Conservation (phyloP, 2,113 vertebrate species). For the Aphelocoma coerulescens region DNA sequence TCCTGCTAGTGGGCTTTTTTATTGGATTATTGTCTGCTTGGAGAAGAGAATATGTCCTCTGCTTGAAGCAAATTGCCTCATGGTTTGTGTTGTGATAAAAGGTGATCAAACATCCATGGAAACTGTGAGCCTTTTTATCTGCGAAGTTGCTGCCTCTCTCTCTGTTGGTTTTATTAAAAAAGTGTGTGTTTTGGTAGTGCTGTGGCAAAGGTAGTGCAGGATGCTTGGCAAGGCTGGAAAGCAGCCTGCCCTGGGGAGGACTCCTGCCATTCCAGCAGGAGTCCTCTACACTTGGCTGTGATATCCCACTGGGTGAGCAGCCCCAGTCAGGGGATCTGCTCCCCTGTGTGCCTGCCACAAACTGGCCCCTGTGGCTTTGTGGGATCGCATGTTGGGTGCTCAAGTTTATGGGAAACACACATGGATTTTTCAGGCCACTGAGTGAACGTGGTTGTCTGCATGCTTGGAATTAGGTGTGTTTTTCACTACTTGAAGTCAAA, state of each 20-base stretch:
- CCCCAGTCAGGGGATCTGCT: not conserved
- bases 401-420: fast-evolving
- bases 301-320: fast-evolving
- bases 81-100: not conserved
- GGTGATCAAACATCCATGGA: not conserved
- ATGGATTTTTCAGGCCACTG: not conserved
- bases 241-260: not conserved
- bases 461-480: not conserved
- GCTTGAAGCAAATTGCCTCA: not conserved
- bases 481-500: not conserved
- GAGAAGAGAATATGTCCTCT: not conserved
- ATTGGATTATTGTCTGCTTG: not conserved
- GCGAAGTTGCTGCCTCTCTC: not conserved
- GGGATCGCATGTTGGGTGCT: fast-evolving
- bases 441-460: fast-evolving
- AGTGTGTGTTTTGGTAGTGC: not conserved
- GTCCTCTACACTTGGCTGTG: not conserved
- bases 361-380: fast-evolving
- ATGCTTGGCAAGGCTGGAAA: not conserved
- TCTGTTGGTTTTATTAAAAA: not conserved
- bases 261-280: not conserved
- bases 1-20: not conserved
- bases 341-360: not conserved
- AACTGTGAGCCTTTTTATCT: not conserved
- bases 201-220: not conserved